Base-by-base conservation (phyloP, 2,113 vertebrate genomes). In the Henicopernis longicauda region DNA sequence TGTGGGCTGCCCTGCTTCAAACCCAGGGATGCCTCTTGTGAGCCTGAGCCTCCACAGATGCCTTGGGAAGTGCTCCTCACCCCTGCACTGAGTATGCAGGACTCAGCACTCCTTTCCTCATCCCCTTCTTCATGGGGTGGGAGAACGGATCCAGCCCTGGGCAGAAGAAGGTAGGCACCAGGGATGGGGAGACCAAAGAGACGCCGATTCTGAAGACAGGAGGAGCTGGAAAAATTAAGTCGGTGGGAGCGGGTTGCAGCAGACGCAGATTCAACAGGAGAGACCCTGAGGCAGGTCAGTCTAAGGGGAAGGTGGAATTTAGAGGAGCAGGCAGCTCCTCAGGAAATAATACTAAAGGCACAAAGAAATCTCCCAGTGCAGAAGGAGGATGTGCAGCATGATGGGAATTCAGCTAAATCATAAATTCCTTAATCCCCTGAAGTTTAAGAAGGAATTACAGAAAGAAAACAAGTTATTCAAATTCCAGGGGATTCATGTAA, bases 391-490 rank as follows among this genome's bases (percentile, higher is more conserved):
- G 11, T n/a, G 61, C 44, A 82, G 52, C 18, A 1, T 52, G 52
- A 57, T 67, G 44, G 87, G 57, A 91, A 95, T 95, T 87, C 87
- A 89, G 93, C 57, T 95, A 84, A 91, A 89, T 89, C 87, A 85
- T 45, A 87, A 91, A 97, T 93, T 95, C 73, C 44, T 89, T 82
- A 89, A 94, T 87, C 81, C 57, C 27, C 58, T 94, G 81, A 87
- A 91, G 49, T 84, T 79, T 67, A 79, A 95, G 89, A 63, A 62
- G 61, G 26, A 95, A 87, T 85, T 93, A 72, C 16, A 40, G 67
- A 61, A 74, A 57, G 36, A 85, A 94, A 76, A 84, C 44, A 89
- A 95, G 45, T 45, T 72, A 47, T 55, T 84, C 23, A 47, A 3
- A 93, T 84, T 94, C 65, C 72, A 91, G n/a, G 11, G 57, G 38